These are phyloP conservation scores for Peromyscus nudipes DNA, from an alignment of 2,797 vertebrate genomes.

Conservation along the genomic window DNA sequence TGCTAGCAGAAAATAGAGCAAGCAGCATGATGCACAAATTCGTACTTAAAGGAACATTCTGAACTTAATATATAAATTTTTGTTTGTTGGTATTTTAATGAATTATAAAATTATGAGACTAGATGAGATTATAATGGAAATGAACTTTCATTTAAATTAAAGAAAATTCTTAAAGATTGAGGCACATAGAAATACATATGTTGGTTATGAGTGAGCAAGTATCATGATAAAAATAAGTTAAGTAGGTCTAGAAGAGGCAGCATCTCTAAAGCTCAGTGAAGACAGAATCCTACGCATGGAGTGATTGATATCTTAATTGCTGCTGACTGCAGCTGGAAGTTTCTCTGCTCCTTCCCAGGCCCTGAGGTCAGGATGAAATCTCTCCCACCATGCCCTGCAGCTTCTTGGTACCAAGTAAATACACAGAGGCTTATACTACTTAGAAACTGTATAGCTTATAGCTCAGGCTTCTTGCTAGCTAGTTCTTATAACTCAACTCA, in stretches of 20 bases:
- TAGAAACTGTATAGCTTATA: too few relatives aligned
- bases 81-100: not conserved
- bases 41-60: not conserved
- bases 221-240: not conserved
- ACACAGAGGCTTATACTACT: too few relatives aligned
- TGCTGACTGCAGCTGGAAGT: not conserved
- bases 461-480: too few relatives aligned
- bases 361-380: too few relatives aligned
- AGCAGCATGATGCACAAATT: not conserved
- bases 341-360: too few relatives aligned
- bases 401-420: too few relatives aligned
- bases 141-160: not conserved
- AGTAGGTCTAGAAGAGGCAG: not conserved
- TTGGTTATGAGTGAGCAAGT: not conserved
- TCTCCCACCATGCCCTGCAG: too few relatives aligned
- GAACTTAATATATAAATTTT: not conserved
- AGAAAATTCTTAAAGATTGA: not conserved
- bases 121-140: not conserved
- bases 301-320: not conserved
- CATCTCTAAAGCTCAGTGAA: not conserved
- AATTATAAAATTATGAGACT: not conserved
- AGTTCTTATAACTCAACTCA: too few relatives aligned
- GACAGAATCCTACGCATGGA: not conserved
- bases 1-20: not conserved
- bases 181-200: not conserved